Evolutionary conservation across 2,113 vertebrate genomes (phyloP), one percentile per base, ranked within the genome.

Genomic region (Ochotona princeps): DNA sequence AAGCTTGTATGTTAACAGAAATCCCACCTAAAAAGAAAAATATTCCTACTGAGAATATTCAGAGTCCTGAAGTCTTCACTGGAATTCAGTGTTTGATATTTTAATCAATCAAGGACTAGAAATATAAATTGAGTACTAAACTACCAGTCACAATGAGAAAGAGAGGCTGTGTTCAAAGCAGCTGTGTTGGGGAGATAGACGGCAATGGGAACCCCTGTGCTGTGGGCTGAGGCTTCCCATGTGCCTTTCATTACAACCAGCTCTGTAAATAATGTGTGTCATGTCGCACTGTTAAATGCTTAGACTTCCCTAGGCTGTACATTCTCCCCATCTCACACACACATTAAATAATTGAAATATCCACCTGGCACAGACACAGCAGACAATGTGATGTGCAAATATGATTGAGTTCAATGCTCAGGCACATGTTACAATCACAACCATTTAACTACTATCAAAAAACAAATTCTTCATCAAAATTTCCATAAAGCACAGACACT

Each of bases 331-430:
- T 66, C 49, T 67, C 32, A 81, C 9, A 81, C 0, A 73, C 79
- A 91, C 35, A 66, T 20, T 81, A 76, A 78, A 81, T 89, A 93
- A 84, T 4, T 82, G 15, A 88, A 69, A 82, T 38, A 21, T 49
- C 57, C 26, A 78, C 38, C 30, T 30, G 17, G 23, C 28, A 51
- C 28, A 87, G 51, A 78, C 18, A 60, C 2, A 61, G 49, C 25
- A 2, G 83, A 78, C 69, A 83, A 92, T 38, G 63, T 13, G 13
- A 76, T 49, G 4, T 65, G 70, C 69, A 82, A 67, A 49, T 61
- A 5, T 38, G 54, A 83, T 30, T 35, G 8, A 44, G 49, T 20
- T 63, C 26, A 67, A 65, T 13, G 79, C 26, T 54, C 18, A 79
- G 4, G 7, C 7, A 73, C 4, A 49, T 18, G 60, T 83, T 65